Conservation (phyloP, 2,888 invertebrate genomes). For the Trichogramma dendrolimi region DNA sequence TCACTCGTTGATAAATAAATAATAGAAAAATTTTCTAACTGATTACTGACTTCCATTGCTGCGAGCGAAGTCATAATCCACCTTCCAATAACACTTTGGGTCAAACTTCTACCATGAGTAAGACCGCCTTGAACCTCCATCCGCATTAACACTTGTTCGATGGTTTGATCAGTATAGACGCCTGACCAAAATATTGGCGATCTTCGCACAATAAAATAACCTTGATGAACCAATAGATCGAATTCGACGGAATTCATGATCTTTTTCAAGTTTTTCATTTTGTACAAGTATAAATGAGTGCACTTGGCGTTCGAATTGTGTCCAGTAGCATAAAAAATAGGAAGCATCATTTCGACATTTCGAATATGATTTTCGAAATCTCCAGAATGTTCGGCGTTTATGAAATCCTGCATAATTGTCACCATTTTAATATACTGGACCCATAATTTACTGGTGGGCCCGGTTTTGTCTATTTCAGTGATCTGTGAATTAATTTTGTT, state of each 20-base stretch:
- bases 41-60: slow-evolving; percentile 16
- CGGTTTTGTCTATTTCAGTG: too few relatives aligned
- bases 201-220: slow-evolving; percentile 36
- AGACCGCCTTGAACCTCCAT: slow-evolving; percentile 2
- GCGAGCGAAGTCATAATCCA: slow-evolving; percentile 5
- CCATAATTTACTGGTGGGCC: slow-evolving; percentile 32
- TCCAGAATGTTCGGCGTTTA: slow-evolving; percentile 13
- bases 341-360: not conserved
- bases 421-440: slow-evolving; percentile 37
- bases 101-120: slow-evolving; percentile 7
- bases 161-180: slow-evolving; percentile 37
- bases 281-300: too few relatives aligned
- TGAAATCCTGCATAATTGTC: slow-evolving; percentile 37
- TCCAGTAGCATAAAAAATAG: not conserved
- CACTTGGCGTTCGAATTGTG: not conserved
- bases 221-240: slow-evolving; percentile 16
- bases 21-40: slow-evolving; percentile 24
- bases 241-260: not conserved
- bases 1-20: slow-evolving; percentile 30
- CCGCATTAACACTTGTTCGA: slow-evolving; percentile 40
- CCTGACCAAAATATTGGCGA: slow-evolving; percentile 36
- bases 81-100: slow-evolving; percentile 6
- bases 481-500: not conserved
- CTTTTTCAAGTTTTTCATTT: not conserved
- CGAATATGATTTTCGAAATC: not conserved